These are phyloP conservation scores for Potamilus streckersoni DNA, from an alignment of 1,140 invertebrate genomes.

Conservation along the genomic window DNA sequence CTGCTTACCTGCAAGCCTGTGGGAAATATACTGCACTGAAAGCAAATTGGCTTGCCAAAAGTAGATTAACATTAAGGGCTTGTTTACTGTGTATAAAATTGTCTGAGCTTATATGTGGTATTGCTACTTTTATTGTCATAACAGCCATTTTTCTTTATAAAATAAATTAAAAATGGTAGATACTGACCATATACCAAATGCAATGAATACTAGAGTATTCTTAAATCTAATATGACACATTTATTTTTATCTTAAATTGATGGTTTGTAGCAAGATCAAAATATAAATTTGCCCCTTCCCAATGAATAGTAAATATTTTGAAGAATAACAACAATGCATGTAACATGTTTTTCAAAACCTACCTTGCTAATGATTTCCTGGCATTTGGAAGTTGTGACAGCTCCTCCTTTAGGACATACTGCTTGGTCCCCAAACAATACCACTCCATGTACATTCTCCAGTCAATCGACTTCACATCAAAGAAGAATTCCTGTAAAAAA, in stretches of 20 bases:
- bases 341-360: conserved; percentile 13
- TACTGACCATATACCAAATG: no score
- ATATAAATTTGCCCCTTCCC: not conserved
- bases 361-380: conserved; percentile 54
- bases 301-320: not conserved
- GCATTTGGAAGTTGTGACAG: conserved; percentile 53
- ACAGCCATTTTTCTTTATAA: no score
- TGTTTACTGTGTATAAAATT: no score
- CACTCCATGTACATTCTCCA: conserved; percentile 63
- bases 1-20: no score
- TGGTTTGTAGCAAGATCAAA: not conserved
- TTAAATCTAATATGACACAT: no score
- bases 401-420: conserved; percentile 64
- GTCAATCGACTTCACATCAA: conserved; percentile 57
- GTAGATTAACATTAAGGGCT: no score
- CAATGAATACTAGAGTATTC: no score
- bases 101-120: no score
- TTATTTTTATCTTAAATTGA: not conserved
- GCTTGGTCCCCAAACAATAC: conserved; percentile 63
- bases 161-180: no score
- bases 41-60: no score
- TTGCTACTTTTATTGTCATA: no score
- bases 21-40: no score
- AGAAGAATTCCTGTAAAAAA: conserved; percentile 41
- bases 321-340: conserved; percentile 1